Conservation (phyloP, 2,888 invertebrate species). For the Himalopsyche japonica region DNA sequence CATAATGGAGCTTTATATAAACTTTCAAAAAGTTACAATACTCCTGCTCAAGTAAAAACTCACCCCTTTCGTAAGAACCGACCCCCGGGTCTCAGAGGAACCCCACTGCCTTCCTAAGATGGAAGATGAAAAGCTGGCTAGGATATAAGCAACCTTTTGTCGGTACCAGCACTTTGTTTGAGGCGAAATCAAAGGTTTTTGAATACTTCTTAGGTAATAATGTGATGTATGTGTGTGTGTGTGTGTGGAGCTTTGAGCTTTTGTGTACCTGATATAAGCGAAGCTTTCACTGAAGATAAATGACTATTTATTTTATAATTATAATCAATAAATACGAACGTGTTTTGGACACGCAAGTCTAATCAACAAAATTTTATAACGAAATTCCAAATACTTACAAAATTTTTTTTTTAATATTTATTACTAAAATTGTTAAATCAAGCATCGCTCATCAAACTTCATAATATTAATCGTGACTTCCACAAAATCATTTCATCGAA, state of each 20-base stretch:
- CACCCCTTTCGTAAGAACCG: background rate
- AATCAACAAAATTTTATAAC: no score
- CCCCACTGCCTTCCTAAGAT: conserved; percentile 11
- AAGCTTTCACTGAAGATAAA: background rate
- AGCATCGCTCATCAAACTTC: no score
- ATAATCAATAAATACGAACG: background rate
- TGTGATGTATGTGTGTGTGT: background rate
- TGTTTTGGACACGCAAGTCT: background rate
- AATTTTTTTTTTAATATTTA: no score
- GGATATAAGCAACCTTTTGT: conserved; percentile 23
- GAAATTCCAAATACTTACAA: no score
- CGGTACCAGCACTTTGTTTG: conserved; percentile 20
- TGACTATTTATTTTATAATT: background rate
- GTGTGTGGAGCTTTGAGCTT: background rate
- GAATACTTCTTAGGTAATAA: conserved; percentile 18
- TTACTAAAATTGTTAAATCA: no score
- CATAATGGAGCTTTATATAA: background rate
- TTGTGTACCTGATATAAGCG: background rate
- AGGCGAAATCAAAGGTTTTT: conserved; percentile 32
- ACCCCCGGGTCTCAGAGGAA: background rate
- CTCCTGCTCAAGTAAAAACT: background rate
- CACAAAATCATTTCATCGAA: no score
- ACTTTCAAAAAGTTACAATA: background rate
- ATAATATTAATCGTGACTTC: no score
- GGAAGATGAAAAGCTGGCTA: conserved; percentile 24